Conservation (phyloP, 2,797 vertebrate species). For the Hybognathus amarus region DNA sequence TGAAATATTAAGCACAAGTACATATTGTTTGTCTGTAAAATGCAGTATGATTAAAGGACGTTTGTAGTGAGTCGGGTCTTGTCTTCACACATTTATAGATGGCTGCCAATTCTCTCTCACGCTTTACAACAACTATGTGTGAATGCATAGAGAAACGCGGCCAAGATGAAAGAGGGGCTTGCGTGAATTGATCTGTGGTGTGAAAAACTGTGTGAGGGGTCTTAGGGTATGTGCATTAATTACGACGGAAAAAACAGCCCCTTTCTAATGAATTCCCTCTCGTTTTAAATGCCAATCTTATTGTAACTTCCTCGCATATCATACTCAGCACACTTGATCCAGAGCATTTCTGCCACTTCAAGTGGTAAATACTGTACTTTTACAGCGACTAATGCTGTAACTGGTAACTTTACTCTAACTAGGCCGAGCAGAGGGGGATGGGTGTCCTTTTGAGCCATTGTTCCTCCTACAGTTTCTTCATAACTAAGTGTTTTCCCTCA, state of each 20-base stretch:
- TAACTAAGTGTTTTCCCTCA: conserved; percentile 5
- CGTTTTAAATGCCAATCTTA: neutral
- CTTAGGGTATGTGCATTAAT: neutral
- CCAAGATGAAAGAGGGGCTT: conserved; percentile 13
- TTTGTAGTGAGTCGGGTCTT: neutral
- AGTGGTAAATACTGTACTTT: neutral
- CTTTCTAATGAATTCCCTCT: neutral
- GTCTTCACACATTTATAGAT: neutral
- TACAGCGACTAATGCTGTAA: neutral
- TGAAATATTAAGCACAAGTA: neutral
- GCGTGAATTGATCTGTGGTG: conserved; percentile 14
- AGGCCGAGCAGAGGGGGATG: neutral
- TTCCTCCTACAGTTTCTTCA: neutral
- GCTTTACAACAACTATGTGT: conserved; percentile 14
- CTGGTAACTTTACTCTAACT: neutral
- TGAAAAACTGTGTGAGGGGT: conserved; percentile 22
- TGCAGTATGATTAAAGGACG: neutral
- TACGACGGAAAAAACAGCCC: too few species aligned
- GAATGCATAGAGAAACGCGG: neutral
- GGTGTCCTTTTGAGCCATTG: neutral
- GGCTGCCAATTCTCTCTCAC: neutral
- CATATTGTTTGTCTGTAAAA: neutral
- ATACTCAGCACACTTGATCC: neutral
- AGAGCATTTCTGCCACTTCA: neutral
- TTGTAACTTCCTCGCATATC: neutral